Evolutionary conservation across 64 coral and sea anemone genomes (phyloP).

Genomic region (Astreopora myriophthalma): DNA sequence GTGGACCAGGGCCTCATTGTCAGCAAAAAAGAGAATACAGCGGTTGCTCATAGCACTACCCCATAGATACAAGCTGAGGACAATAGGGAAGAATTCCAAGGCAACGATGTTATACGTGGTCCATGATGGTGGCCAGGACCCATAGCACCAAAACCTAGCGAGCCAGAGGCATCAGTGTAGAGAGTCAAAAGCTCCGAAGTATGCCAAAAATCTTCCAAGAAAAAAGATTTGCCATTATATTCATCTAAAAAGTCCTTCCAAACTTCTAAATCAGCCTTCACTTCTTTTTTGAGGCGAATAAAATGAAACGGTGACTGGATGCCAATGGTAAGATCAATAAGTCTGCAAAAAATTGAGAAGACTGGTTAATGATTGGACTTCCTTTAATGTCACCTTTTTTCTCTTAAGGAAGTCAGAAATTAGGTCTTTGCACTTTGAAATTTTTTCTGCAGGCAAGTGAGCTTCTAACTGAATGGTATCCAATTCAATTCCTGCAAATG

Average conservation of each 20-base stretch:
- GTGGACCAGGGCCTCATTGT: not conserved
- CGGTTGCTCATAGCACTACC: slow-evolving; percentile 8
- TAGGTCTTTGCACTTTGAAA: not conserved
- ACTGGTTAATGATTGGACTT: slow-evolving; percentile 44
- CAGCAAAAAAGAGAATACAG: slow-evolving; percentile 33
- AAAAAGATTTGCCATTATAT: slow-evolving; percentile 7
- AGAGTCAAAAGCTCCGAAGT: slow-evolving; percentile 26
- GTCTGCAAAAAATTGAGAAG: slow-evolving; percentile 60
- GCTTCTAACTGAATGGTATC: slow-evolving; percentile 16
- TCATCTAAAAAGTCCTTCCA: not conserved
- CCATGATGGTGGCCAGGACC: slow-evolving; percentile 55
- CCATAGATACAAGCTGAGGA: slow-evolving; percentile 25
- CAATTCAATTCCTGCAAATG: slow-evolving; percentile 44
- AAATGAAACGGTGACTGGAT: not conserved
- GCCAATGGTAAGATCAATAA: slow-evolving; percentile 46
- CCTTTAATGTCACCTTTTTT: slow-evolving; percentile 40
- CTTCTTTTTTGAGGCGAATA: not conserved
- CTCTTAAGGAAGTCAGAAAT: slow-evolving; percentile 14
- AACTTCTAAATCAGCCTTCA: not conserved
- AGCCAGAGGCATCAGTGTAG: not conserved
- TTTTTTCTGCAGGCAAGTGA: slow-evolving; percentile 15
- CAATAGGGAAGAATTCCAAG: slow-evolving; percentile 67
- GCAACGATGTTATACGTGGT: slow-evolving; percentile 25
- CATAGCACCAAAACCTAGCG: slow-evolving; percentile 41
- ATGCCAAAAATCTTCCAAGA: not conserved